Evolutionary conservation across 64 coral and sea anemone species (phyloP), one percentile per base, ranked within the genome.

Genomic region (Actinia tenebrosa): DNA sequence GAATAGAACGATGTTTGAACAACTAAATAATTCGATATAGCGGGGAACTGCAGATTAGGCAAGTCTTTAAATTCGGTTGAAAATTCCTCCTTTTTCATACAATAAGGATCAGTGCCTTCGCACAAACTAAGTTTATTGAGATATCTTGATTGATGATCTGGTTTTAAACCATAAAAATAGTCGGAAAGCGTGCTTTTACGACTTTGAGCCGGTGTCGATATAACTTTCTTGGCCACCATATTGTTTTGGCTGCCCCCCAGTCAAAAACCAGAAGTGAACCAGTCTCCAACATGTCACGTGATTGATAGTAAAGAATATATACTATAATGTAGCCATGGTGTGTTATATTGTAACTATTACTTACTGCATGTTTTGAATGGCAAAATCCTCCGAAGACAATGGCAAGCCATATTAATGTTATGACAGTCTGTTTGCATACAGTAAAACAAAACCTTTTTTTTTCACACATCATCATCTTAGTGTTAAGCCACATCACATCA

Each of bases 1-100:
- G 82, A 86, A 68, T 85, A 90, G 75, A 90, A 90, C 80, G 89
- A 90, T 53, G 89, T 75, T 59, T 90, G 89, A 15, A 90, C 53
- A 44, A 90, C 89, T 44, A 90, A 71, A 59, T 90, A 90, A 59
- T 90, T 90, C 30, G 83, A 90, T 27, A 90, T 90, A 50, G 85
- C 89, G 30, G 89, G 80, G 71, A 90, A 90, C 80, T 84, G 81
- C 13, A 90, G 10, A 44, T 19, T 27, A 6, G 89, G 89, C 23
- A 75, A 45, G 64, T 77, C 62, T 19, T 20, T 54, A 44, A 90
- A 66, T 10, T 90, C 89, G 25, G 7, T 55, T 16, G 89, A 90
- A 84, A 90, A 90, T 64, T 90, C 89, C 23, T n/a, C 56, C 45
- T 84, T 85, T 90, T 90, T 90, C 62, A 90, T 52, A 71, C 43